Evolutionary conservation across 2,113 vertebrate species (phyloP).

Genomic region (Hippocampus abdominalis): DNA sequence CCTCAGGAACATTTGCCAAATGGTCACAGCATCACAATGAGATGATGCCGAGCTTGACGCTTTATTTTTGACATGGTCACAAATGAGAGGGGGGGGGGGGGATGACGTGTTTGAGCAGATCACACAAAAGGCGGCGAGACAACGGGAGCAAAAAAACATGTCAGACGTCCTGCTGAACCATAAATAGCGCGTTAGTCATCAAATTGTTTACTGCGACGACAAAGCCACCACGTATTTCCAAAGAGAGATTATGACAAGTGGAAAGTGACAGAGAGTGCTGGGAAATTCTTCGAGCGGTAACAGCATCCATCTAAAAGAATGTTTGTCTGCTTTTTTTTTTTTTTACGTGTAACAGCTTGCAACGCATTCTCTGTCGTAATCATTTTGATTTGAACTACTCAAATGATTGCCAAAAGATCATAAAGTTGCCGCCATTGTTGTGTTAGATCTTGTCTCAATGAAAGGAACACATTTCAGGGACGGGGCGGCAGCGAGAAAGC

Average conservation of each 20-base stretch:
- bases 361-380: constrained; percentile 1
- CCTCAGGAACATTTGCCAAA: neutral
- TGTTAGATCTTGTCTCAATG: neutral
- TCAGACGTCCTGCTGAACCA: constrained; percentile 2
- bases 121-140: constrained; percentile 12
- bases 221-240: constrained; percentile 13
- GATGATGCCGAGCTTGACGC: neutral
- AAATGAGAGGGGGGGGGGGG: neutral
- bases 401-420: neutral
- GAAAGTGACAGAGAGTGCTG: constrained; percentile 37
- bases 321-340: constrained; percentile 32
- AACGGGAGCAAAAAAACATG: constrained; percentile 6
- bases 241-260: constrained; percentile 12
- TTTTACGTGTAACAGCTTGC: constrained; percentile 15
- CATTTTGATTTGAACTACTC: constrained; percentile 5
- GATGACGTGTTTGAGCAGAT: neutral
- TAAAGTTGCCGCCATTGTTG: constrained; percentile 1
- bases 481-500: constrained; percentile 8
- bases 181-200: constrained; percentile 40
- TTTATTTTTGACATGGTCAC: constrained; percentile 12
- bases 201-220: constrained; percentile 22
- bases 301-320: neutral
- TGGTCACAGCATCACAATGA: constrained; percentile 4
- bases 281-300: constrained; percentile 42
- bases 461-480: constrained; percentile 11